These are phyloP conservation scores for Paedocypris sp. DNA, from an alignment of 2,113 vertebrate genomes.

Conservation along the genomic window DNA sequence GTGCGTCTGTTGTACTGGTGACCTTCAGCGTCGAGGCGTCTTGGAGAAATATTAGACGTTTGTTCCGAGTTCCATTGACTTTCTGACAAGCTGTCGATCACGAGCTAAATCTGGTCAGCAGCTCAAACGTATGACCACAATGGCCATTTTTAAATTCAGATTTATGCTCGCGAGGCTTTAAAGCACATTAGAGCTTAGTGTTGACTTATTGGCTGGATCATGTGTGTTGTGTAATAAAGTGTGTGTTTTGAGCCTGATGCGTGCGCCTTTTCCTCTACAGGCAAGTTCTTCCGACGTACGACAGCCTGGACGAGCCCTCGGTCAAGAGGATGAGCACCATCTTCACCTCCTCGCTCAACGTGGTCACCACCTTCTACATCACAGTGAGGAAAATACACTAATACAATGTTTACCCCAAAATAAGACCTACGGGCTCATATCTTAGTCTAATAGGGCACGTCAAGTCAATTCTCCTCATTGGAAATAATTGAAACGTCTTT, in stretches of 20 bases:
- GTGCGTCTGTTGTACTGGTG: background rate
- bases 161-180: no score
- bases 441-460: no score
- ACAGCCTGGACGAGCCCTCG: constrained; percentile 92
- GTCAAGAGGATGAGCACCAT: constrained; percentile 98
- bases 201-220: no score
- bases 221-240: no score
- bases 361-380: constrained; percentile 94
- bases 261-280: constrained; percentile 53
- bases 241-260: constrained; percentile 2
- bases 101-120: background rate
- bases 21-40: background rate
- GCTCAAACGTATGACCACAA: background rate
- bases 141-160: no score
- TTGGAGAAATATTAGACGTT: background rate
- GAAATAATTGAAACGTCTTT: no score
- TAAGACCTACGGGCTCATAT: no score
- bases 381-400: no score
- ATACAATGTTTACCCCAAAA: no score
- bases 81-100: background rate
- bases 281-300: constrained; percentile 95
- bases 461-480: no score
- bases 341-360: constrained; percentile 84
- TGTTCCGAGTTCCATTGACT: background rate
- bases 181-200: no score